Evolutionary conservation across 2,888 invertebrate genomes (phyloP), one percentile per base, ranked within the genome.

Genomic region (Agriopis marginaria): DNA sequence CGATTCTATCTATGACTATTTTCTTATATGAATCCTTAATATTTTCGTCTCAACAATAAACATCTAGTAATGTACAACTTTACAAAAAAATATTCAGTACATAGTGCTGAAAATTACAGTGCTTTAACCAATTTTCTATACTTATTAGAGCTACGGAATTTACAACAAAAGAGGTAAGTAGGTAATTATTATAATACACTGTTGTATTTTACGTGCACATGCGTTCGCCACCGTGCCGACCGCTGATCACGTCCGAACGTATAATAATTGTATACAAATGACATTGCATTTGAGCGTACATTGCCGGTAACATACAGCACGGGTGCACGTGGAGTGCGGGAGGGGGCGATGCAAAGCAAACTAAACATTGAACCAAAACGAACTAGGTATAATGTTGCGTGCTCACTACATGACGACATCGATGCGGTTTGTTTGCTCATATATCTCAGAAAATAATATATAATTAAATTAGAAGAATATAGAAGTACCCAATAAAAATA

Each of bases 341-440:
- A 73, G 50, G 81, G 85, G 84, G 85, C 79, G 79, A 86, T 87
- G 91, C 89, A 71, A 91, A 91, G 91, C 92, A 73, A 86, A 90
- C 84, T 85, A 87, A 85, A 87, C 80, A 76, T 82, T 81, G 71
- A 78, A 71, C 66, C 59, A 68, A 53, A 68, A 61, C 55, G 56
- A 23, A 70, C 71, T 62, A 71, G 40, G 59, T 62, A 60, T 39
- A 40, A 55, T 67, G 68, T 63, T 71, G 77, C 77, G 82, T 81
- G 83, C 83, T 60, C 39, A 70, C 81, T 82, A 74, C 63, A 68
- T 53, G 69, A 71, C 68, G 67, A 71, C 54, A 70, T 74, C 72
- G 71, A 70, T 50, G 73, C 66, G 63, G 72, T n/a, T 17, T 6
- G 62, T 63, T 50, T 54, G 61, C n/a, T 32, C 67, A 69, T 68